Percentiles rank a stretch among this genome's conserved stretches.
phyloP scores from a whole-genome alignment of 2,888 invertebrate genomes.

The Acronicta aceris region DNA sequence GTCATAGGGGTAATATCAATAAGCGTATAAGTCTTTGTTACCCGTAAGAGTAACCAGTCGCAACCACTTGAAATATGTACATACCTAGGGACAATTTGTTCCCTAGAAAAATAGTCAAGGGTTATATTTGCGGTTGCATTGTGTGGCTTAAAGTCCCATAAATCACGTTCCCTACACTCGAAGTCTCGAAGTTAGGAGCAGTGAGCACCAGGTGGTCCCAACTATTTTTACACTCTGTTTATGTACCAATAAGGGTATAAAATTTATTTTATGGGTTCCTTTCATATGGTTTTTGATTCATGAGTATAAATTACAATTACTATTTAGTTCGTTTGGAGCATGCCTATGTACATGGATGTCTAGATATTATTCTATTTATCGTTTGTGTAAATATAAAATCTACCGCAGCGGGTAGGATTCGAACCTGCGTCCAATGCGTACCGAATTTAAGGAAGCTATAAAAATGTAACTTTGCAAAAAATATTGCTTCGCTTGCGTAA shows the following conservation, averaged over 20 bases:
- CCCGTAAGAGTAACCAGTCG: conserved; percentile 45
- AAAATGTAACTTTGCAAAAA: too few species aligned
- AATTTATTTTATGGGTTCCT: conserved; percentile 82
- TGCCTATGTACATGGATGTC: conserved; percentile 18
- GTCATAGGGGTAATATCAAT: conserved; percentile 64
- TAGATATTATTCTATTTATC: too few species aligned
- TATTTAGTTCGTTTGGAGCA: conserved; percentile 50
- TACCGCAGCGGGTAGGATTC: too few species aligned
- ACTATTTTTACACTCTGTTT: conserved; percentile 83
- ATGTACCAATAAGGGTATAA: conserved; percentile 79
- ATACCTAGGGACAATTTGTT: conserved; percentile 74
- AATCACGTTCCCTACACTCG: conserved; percentile 80
- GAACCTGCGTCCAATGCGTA: too few species aligned
- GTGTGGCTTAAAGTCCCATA: conserved; percentile 77
- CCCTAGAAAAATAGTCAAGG: conserved; percentile 81
- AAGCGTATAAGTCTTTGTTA: conserved; percentile 53
- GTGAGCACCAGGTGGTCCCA: conserved; percentile 84
- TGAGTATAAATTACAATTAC: conserved; percentile 62
- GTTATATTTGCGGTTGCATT: conserved; percentile 86
- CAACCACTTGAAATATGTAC: conserved; percentile 69
- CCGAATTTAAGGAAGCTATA: too few species aligned
- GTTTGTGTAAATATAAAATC: too few species aligned
- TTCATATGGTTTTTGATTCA: conserved; percentile 82
- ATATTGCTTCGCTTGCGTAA: too few species aligned
- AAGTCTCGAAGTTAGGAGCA: conserved; percentile 74